Evolutionary conservation across 2,113 vertebrate genomes (phyloP).

Genomic region (Tetraodon nigroviridis): DNA sequence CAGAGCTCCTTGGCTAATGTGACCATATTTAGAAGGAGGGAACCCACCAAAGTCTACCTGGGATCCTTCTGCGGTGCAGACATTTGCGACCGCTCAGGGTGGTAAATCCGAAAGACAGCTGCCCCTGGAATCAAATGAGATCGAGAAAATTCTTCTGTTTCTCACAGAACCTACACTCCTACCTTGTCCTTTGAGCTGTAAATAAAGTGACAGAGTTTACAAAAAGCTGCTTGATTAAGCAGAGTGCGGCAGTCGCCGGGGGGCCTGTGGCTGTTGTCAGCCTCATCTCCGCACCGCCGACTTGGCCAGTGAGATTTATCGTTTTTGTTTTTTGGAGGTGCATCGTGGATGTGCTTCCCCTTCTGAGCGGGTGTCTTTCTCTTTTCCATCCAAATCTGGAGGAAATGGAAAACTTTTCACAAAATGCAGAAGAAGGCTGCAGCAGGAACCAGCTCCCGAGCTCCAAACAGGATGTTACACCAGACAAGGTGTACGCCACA

Average conservation of each 20-base stretch:
- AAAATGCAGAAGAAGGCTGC: conserved; percentile 21
- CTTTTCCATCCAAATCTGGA: conserved; percentile 43
- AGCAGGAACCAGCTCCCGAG: conserved; percentile 15
- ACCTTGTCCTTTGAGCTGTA: not conserved
- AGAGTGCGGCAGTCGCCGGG: conserved; percentile 41
- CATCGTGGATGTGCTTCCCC: conserved; percentile 47
- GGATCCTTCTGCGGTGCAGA: no score
- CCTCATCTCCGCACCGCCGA: conserved; percentile 55
- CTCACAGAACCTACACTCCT: not conserved
- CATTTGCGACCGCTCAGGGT: no score
- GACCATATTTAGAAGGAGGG: no score
- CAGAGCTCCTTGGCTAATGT: no score
- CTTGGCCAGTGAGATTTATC: conserved; percentile 66
- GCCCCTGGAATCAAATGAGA: no score
- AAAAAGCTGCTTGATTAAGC: conserved; percentile 65
- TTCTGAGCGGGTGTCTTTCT: conserved; percentile 56
- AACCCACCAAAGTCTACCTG: no score
- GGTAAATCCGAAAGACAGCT: no score
- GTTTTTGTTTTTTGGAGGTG: conserved; percentile 69
- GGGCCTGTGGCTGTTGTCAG: conserved; percentile 65
- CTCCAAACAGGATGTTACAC: no score
- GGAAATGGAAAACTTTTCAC: conserved; percentile 42
- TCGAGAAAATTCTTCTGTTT: no score
- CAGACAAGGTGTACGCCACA: conserved; percentile 30
- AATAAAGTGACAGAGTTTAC: conserved; percentile 52